phyloP scores from a whole-genome alignment of 2,113 vertebrate genomes.

The Tiliqua scincoides region DNA sequence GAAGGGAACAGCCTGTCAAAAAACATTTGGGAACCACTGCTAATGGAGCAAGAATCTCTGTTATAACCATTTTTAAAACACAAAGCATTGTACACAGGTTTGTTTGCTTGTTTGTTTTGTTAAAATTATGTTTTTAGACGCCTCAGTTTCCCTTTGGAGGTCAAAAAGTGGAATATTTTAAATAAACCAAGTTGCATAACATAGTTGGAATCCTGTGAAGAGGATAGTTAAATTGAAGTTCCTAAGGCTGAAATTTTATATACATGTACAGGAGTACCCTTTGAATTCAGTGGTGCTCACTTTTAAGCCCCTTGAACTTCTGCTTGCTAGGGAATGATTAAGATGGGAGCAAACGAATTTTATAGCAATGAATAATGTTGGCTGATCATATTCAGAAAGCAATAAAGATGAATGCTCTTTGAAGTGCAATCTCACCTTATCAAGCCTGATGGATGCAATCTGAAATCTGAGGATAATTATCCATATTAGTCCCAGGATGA shows the following conservation, averaged over 20 bases:
- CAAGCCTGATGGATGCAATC: conserved; percentile 85
- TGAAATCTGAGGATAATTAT: conserved; percentile 94
- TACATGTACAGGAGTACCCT: no score
- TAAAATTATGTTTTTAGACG: no score
- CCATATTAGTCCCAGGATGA: conserved; percentile 92
- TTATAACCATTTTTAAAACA: no score
- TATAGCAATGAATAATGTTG: neutral
- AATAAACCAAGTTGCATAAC: neutral
- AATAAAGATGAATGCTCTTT: neutral
- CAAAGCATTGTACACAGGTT: no score
- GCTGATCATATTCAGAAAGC: neutral
- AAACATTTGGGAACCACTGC: no score
- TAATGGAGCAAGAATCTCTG: no score
- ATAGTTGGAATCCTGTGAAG: neutral
- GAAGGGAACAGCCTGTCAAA: no score
- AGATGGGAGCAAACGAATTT: neutral
- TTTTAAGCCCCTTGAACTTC: neutral
- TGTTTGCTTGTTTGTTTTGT: no score
- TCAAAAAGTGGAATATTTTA: no score
- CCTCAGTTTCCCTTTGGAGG: neutral
- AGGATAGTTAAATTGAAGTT: neutral
- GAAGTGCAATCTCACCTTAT: conserved; percentile 77
- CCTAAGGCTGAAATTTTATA: neutral
- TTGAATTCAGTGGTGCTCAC: no score
- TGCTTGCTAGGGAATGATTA: neutral